Percentiles rank a stretch among this genome's conserved stretches.
These are phyloP conservation scores for Eurytoma adleriae DNA, from an alignment of 2,888 invertebrate species.

Conservation along the genomic window DNA sequence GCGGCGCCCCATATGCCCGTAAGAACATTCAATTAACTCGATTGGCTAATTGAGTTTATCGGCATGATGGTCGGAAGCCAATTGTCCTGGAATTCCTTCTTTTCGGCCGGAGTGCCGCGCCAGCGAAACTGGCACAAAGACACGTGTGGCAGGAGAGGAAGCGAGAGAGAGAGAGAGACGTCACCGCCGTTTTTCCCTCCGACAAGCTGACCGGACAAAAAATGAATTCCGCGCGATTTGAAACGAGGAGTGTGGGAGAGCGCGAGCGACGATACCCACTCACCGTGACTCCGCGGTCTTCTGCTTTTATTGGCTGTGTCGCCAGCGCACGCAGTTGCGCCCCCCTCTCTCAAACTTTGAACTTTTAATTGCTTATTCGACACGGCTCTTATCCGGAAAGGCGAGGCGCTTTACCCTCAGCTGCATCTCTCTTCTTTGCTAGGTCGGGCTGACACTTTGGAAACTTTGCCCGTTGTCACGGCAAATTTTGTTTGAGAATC, in stretches of 20 bases:
- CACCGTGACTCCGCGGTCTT: constrained; percentile 42
- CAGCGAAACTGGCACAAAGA: background rate
- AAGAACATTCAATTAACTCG: constrained; percentile 69
- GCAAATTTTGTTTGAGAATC: background rate
- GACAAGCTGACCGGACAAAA: background rate
- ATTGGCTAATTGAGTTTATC: constrained; percentile 72
- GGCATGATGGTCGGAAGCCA: constrained; percentile 57
- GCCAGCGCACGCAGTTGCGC: background rate
- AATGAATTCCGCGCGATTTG: constrained; percentile 40
- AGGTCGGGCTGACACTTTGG: background rate
- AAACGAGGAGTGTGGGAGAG: background rate
- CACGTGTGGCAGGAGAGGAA: background rate
- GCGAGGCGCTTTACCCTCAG: background rate
- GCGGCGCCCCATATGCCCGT: constrained; percentile 23
- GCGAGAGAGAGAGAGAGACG: background rate
- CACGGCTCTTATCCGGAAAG: constrained; percentile 29
- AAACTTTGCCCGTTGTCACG: constrained; percentile 4
- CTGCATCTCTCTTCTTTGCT: no score
- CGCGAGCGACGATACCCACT: background rate
- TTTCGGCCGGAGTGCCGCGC: constrained; percentile 40
- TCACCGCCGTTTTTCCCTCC: background rate
- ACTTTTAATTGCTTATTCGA: constrained; percentile 50
- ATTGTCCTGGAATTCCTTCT: constrained; percentile 62
- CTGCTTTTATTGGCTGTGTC: constrained; percentile 35
- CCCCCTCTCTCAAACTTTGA: background rate